Evolutionary conservation across 2,888 invertebrate species (phyloP).

Genomic region (Syritta pipiens): DNA sequence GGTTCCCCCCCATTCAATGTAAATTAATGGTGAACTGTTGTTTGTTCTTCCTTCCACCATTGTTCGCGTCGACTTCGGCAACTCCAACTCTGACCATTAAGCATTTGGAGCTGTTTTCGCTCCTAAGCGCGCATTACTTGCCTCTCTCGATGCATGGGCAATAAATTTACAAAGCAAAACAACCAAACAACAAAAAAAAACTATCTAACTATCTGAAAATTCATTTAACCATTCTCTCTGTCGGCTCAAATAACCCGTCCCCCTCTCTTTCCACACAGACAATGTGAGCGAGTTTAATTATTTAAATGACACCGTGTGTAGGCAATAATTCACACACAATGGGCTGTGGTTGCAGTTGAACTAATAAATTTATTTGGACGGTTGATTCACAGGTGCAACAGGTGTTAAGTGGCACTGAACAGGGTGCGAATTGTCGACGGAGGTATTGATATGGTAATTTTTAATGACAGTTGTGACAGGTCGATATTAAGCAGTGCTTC

Average conservation of each 20-base stretch:
- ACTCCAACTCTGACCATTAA: slow-evolving; percentile 21
- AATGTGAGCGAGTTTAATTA: slow-evolving; percentile 42
- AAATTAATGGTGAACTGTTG: slow-evolving; percentile 38
- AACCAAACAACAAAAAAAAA: slow-evolving; percentile 1
- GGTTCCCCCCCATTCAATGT: slow-evolving; percentile 61
- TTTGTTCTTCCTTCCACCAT: slow-evolving; percentile 19
- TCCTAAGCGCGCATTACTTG: slow-evolving; percentile 2
- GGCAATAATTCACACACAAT: slow-evolving; percentile 50
- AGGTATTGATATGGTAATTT: slow-evolving; percentile 52
- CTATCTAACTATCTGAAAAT: too few relatives aligned
- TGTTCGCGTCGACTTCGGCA: slow-evolving; percentile 4
- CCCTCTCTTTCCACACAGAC: neutral
- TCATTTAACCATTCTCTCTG: slow-evolving; percentile 19
- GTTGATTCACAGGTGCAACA: slow-evolving; percentile 35
- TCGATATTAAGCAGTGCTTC: too few relatives aligned
- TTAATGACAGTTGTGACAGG: slow-evolving; percentile 40
- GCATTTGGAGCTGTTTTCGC: slow-evolving; percentile 11
- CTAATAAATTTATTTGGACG: slow-evolving; percentile 60
- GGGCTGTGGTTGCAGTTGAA: slow-evolving; percentile 31
- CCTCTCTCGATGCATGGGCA: slow-evolving; percentile 8
- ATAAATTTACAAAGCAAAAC: slow-evolving; percentile 42
- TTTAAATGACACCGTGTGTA: slow-evolving; percentile 41
- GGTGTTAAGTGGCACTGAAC: slow-evolving; percentile 37
- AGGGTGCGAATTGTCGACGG: slow-evolving; percentile 22
- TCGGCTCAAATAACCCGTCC: neutral